Percentiles rank a stretch among this genome's conserved stretches.
These are phyloP conservation scores for Todiramphus saurophagus DNA, from an alignment of 2,113 vertebrate species.

Conservation along the genomic window DNA sequence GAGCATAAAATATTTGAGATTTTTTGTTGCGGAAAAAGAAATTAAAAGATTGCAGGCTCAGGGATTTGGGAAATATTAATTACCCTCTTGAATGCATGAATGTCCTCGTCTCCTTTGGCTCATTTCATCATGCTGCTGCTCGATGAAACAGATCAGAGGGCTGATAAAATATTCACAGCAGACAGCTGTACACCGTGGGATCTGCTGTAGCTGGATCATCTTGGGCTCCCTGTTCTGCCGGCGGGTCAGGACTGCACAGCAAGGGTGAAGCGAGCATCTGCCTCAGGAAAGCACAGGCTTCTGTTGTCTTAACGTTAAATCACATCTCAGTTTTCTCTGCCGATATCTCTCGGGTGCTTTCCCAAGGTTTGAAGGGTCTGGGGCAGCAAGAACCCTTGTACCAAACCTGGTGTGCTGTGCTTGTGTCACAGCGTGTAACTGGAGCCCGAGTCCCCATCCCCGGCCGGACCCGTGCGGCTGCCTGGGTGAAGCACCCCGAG, in stretches of 20 bases:
- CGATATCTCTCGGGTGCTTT: background rate
- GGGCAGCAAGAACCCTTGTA: background rate
- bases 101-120: background rate
- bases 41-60: background rate
- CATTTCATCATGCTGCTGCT: background rate
- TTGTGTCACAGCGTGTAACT: accelerated
- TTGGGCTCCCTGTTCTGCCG: background rate
- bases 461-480: accelerated
- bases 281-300: background rate
- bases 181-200: background rate
- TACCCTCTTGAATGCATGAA: accelerated
- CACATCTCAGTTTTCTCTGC: background rate
- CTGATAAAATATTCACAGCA: background rate
- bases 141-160: background rate
- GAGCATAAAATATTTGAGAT: background rate
- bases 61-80: background rate
- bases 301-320: background rate
- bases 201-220: background rate
- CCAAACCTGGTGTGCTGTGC: accelerated
- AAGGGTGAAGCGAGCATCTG: background rate
- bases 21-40: constrained; percentile 1
- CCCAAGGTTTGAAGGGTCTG: background rate
- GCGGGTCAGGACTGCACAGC: background rate
- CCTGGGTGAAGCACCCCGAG: background rate
- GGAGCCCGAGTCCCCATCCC: background rate